Evolutionary conservation across 2,113 vertebrate genomes (phyloP).

Genomic region (Melanerpes formicivorus): DNA sequence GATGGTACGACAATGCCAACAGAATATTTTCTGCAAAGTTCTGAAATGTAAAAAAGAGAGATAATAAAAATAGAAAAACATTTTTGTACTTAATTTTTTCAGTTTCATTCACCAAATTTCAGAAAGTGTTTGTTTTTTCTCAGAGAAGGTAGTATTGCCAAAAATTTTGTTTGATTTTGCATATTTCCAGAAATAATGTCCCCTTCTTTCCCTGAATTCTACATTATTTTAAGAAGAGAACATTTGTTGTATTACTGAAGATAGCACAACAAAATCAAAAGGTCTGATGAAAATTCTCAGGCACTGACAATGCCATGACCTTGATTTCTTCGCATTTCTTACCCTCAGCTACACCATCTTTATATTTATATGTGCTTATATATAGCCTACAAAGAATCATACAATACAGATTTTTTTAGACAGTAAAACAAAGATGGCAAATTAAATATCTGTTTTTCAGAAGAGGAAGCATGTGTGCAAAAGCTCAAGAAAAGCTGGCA

Average conservation of each 20-base stretch:
- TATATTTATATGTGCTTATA: neutral
- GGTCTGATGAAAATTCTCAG: constrained; percentile 2
- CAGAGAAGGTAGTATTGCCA: neutral
- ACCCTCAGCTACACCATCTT: neutral
- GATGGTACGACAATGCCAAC: constrained; percentile 57
- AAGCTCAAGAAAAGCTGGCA: neutral
- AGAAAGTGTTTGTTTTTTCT: neutral
- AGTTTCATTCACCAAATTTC: neutral
- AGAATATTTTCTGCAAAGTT: neutral
- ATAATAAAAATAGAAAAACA: neutral
- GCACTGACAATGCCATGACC: neutral
- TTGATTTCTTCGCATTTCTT: neutral
- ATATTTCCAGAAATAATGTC: neutral
- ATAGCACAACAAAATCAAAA: constrained; percentile 10
- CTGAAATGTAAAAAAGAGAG: neutral
- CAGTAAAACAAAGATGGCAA: neutral
- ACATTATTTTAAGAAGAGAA: constrained; percentile 42
- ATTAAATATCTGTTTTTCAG: neutral
- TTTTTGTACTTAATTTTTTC: neutral
- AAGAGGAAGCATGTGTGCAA: neutral
- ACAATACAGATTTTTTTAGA: neutral
- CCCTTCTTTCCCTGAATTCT: constrained; percentile 30
- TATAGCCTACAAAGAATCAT: neutral
- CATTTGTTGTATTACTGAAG: constrained; percentile 29
- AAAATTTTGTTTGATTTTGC: neutral